Percentiles rank a stretch among this genome's conserved stretches.
These are phyloP conservation scores for Lota lota DNA, from an alignment of 2,113 vertebrate genomes.

Conservation along the genomic window DNA sequence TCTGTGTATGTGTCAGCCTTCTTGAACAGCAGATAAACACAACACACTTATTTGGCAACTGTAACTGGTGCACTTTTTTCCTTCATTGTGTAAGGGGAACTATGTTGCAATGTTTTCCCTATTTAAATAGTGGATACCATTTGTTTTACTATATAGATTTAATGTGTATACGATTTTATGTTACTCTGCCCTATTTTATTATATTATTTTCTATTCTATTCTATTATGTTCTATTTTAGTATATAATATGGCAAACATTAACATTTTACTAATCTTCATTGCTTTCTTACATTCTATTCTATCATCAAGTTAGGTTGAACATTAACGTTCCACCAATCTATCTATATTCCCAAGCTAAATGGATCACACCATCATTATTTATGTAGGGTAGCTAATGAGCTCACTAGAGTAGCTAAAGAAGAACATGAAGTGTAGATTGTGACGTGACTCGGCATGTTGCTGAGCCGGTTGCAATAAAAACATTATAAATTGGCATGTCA, in stretches of 20 bases:
- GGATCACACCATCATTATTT: not conserved
- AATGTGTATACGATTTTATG: no score
- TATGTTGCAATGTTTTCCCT: no score
- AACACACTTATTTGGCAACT: not conserved
- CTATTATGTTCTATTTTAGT: not conserved
- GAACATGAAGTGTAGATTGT: slow-evolving; percentile 8
- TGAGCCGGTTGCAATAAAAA: slow-evolving; percentile 21
- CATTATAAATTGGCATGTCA: no score
- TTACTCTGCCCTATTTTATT: not conserved
- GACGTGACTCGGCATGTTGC: slow-evolving; percentile 1
- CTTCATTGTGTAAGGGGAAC: slow-evolving; percentile 1
- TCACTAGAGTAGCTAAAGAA: not conserved
- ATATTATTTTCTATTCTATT: not conserved
- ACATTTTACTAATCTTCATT: no score
- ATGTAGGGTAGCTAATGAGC: not conserved
- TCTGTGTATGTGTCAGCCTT: slow-evolving; percentile 1
- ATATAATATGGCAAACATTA: not conserved
- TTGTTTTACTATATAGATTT: no score
- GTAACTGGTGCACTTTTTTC: not conserved
- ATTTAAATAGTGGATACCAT: no score
- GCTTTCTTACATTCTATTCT: not conserved
- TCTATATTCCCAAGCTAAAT: not conserved
- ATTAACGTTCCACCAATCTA: no score
- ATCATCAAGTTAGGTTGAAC: not conserved
- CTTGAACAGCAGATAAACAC: not conserved